Evolutionary conservation across 2,113 vertebrate species (phyloP).

Genomic region (Neolamprologus toae): DNA sequence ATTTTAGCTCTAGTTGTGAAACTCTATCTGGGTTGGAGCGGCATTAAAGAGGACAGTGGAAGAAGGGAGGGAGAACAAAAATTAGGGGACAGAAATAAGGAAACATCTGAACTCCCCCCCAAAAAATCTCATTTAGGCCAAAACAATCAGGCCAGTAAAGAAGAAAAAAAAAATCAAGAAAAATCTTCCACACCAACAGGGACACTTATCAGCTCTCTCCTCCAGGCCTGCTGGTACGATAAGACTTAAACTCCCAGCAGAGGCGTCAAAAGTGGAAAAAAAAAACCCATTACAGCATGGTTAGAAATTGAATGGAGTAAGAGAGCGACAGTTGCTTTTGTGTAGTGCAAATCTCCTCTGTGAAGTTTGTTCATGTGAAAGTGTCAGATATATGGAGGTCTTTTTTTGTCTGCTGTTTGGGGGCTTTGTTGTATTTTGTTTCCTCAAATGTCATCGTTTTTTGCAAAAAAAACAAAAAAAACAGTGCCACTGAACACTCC

Average conservation of each 20-base stretch:
- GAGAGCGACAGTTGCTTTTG: neutral
- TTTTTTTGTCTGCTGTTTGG: neutral
- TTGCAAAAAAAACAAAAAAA: accelerated
- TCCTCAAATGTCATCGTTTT: neutral
- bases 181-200: neutral
- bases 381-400: neutral
- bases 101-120: neutral
- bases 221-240: slow-evolving; percentile 18
- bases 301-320: neutral
- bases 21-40: neutral
- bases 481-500: neutral
- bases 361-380: neutral
- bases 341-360: neutral
- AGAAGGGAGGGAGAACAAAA: neutral
- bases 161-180: neutral
- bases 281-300: neutral
- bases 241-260: slow-evolving; percentile 25
- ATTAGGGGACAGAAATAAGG: neutral
- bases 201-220: slow-evolving; percentile 35
- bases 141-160: slow-evolving; percentile 43
- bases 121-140: slow-evolving; percentile 38
- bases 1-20: slow-evolving; percentile 8
- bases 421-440: neutral
- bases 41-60: slow-evolving; percentile 25
- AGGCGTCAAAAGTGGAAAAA: neutral